A percentile compares a stretch with the other conserved stretches of the same genome.
Evolutionary conservation across 1,140 invertebrate species (phyloP).

Genomic region (Telenomus remus): DNA sequence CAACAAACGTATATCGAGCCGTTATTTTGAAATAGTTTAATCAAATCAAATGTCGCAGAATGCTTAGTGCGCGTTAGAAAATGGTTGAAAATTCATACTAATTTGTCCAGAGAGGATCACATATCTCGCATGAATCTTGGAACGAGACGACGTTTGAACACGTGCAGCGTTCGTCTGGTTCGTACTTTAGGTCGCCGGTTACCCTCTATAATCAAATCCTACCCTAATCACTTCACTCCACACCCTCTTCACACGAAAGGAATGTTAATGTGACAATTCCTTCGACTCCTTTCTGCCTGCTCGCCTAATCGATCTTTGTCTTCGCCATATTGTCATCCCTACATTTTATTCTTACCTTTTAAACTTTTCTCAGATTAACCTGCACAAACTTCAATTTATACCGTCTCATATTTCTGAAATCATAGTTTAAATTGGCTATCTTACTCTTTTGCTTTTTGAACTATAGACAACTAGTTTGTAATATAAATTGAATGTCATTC

Average conservation of each 20-base stretch:
- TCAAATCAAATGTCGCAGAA: neutral
- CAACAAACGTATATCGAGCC: too few relatives aligned
- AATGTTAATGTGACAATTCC: slow-evolving; percentile 75
- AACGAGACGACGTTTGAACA: slow-evolving; percentile 45
- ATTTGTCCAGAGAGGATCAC: slow-evolving; percentile 48
- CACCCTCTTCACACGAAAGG: slow-evolving; percentile 73
- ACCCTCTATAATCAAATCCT: slow-evolving; percentile 74
- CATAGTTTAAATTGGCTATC: too few relatives aligned
- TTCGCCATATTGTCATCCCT: slow-evolving; percentile 33
- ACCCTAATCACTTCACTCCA: slow-evolving; percentile 63
- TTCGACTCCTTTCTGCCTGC: slow-evolving; percentile 59
- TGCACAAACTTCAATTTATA: too few relatives aligned
- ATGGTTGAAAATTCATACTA: slow-evolving; percentile 42
- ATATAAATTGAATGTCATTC: too few relatives aligned
- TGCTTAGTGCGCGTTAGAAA: neutral
- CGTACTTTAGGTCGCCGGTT: slow-evolving; percentile 58
- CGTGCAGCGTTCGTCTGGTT: slow-evolving; percentile 48
- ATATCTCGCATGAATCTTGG: slow-evolving; percentile 50
- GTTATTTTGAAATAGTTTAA: too few relatives aligned
- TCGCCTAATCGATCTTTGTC: slow-evolving; percentile 55
- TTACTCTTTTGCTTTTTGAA: too few relatives aligned
- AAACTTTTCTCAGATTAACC: too few relatives aligned
- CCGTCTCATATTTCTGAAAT: too few relatives aligned
- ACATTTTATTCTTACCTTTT: slow-evolving; percentile 12
- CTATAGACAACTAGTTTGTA: too few relatives aligned